These are phyloP conservation scores for Lacerta agilis DNA, from an alignment of 2,797 vertebrate species.

Conservation along the genomic window DNA sequence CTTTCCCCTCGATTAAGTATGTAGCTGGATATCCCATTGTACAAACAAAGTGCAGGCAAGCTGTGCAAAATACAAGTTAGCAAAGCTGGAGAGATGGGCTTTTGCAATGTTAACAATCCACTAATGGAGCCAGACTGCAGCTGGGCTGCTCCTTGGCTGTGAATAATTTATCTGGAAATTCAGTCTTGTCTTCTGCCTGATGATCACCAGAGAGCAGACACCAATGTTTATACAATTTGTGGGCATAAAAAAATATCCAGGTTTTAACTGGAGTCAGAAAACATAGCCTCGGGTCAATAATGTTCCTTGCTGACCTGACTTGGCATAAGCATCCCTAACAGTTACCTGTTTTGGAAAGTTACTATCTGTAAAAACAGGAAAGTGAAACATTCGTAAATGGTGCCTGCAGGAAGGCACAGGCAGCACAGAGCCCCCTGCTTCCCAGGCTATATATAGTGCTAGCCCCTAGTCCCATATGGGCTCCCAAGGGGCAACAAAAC, in stretches of 20 bases:
- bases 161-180: constrained; percentile 35
- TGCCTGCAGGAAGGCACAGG: neutral
- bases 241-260: neutral
- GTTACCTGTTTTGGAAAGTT: neutral
- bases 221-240: neutral
- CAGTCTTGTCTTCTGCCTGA: constrained; percentile 7
- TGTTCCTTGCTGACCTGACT: neutral
- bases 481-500: neutral
- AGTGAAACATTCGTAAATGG: neutral
- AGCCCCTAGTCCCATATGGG: neutral
- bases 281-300: neutral
- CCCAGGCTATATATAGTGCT: neutral
- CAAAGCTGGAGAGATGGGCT: neutral
- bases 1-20: neutral
- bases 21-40: neutral
- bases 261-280: neutral
- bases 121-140: constrained; percentile 21
- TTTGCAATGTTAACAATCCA: constrained; percentile 12
- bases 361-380: neutral
- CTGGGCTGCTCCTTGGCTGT: constrained; percentile 17
- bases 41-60: neutral
- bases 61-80: neutral
- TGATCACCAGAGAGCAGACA: neutral
- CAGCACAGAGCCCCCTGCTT: neutral
- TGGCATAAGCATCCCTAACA: neutral